These are phyloP conservation scores for Emydoidea blandingii DNA, from an alignment of 2,797 vertebrate species.

Conservation along the genomic window DNA sequence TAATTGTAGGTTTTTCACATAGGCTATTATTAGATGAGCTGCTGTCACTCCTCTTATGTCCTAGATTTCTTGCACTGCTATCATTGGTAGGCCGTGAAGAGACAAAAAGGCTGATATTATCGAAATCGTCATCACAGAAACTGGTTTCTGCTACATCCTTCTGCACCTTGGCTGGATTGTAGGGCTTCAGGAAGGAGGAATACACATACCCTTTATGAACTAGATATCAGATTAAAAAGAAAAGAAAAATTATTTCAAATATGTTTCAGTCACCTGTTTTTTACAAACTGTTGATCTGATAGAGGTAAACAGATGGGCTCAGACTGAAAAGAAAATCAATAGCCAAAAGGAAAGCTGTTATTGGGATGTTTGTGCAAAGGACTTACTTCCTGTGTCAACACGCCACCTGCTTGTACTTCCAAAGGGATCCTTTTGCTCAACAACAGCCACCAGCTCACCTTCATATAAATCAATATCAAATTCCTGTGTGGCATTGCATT, in stretches of 20 bases:
- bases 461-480: constrained; percentile 92
- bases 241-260: constrained; percentile 22
- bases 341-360: constrained; percentile 33
- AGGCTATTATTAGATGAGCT: constrained; percentile 83
- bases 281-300: background rate
- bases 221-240: constrained; percentile 56
- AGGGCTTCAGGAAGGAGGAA: constrained; percentile 94
- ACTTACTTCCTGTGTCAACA: constrained; percentile 94
- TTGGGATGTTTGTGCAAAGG: constrained; percentile 18
- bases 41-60: constrained; percentile 79
- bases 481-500: constrained; percentile 95
- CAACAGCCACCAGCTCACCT: constrained; percentile 93
- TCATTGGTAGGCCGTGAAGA: constrained; percentile 81
- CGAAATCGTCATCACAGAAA: constrained; percentile 89
- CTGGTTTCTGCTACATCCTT: constrained; percentile 68
- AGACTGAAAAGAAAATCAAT: constrained; percentile 38
- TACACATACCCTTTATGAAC: constrained; percentile 91
- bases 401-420: constrained; percentile 95
- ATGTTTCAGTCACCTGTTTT: background rate
- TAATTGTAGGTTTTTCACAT: constrained; percentile 81
- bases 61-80: constrained; percentile 81
- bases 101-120: constrained; percentile 95
- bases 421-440: constrained; percentile 91
- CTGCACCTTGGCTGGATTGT: constrained; percentile 88
- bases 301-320: constrained; percentile 34